Base-by-base conservation (phyloP, 2,113 vertebrate species). In the Marmota flaviventris region DNA sequence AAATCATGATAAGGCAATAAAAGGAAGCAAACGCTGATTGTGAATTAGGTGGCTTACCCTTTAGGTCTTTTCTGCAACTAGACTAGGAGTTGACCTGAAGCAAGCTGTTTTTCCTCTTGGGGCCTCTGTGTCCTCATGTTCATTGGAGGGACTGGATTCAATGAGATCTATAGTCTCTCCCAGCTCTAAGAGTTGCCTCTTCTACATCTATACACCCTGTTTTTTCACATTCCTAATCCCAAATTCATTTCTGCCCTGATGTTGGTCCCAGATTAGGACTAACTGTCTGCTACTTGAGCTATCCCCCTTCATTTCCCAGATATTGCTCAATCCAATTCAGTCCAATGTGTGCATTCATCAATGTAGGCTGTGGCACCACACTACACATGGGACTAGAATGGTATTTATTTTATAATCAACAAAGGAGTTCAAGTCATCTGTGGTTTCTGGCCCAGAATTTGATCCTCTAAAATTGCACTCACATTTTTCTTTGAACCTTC, bases 401-500 rank as follows among this genome's bases (percentile, higher is more conserved):
- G 8, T 65, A 39, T 83, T 69, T 51, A 42, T 85, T 81, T 93
- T 89, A 72, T 22, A 92, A 86, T 0, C 29, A 82, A 61, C 12
- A 37, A 63, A 85, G 63, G 51, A 2, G 37, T 32, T 53, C 83
- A 29, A 18, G 78, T 79, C 29, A 84, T 86, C 69, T 37, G 85
- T 48, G 63, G 27, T 75, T 79, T 65, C 27, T 77, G 53, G 34
- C 24, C 84, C 18, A 85, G 72, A 88, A 95, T 77, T 92, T 65
- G 88, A 70, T 12, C 14, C 67, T 83, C 53, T 93, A 76, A 82
- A 17, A 51, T 9, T 78, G 3, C 17, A 32, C 27, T 61, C 73
- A 82, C 18, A 85, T 91, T 85, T 88, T 48, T 92, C 84, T 86
- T 65, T 17, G 61, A 75, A 95, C 39, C n/a, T 92, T 95, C 75